Base-by-base conservation (phyloP, 2,113 vertebrate genomes). In the Pimephales promelas region DNA sequence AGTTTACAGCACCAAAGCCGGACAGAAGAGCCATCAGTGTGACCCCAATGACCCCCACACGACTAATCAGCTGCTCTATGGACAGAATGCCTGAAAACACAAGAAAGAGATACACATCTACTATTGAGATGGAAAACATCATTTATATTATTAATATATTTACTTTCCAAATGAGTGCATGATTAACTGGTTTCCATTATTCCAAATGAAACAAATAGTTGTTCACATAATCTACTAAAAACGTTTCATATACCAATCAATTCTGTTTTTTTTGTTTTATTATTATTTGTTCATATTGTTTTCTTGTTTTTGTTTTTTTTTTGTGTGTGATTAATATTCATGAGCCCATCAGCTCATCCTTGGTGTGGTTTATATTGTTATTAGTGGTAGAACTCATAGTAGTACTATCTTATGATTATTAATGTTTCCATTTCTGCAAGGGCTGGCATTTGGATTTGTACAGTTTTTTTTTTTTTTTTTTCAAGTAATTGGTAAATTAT, bases 1-100 rank as follows among this genome's bases (percentile, higher is more conserved):
- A 99, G 93, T 99, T 99, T 85, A 99, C 98, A 26, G 98, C 98
- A 91, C 98, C 98, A 93, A 99, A 99, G 75, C 98, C 98, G 66
- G 98, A 99, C 40, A 99, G 94, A 68, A 99, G 91, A 87, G 98
- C 98, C 98, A 99, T 98, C 75, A 99, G 95, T 1, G 98, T 99
- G 90, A 99, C 98, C 14, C 98, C 98, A 16, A 99, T 99, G 61
- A 99, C 98, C 64, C 98, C 98, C 0, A 99, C 98, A 0, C 98
- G 95, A 89, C 98, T 99, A 93, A 99, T 99, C 45, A 99, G 96
- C 90, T 99, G 98, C 68, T 99, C 98, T 85, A 99, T 99, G 62
- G 98, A 99, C 71, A 99, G 92, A 90, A 99, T 99, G 66, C 98
- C 98, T 99, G 45, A 81, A 66, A 8, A 57, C 77, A 72, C 86